Conservation (phyloP, 2,113 vertebrate genomes). For the Apteryx owenii region DNA sequence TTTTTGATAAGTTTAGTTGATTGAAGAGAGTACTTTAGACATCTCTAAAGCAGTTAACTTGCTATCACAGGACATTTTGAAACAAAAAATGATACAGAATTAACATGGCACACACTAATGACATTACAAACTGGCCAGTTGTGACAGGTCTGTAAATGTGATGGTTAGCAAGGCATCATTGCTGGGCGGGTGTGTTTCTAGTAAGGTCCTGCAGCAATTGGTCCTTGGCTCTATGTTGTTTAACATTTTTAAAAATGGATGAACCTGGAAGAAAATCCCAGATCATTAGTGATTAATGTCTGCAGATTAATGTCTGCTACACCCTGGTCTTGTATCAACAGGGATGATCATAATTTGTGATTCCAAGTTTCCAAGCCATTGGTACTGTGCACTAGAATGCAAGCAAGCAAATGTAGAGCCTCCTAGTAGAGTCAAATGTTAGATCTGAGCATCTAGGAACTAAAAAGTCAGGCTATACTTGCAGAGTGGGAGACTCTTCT, state of each 20-base stretch:
- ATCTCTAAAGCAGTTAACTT: neutral
- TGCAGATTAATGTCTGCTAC: neutral
- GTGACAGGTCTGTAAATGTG: neutral
- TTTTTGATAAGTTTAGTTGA: constrained; percentile 35
- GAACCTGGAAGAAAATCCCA: neutral
- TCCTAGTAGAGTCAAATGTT: neutral
- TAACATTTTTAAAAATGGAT: neutral
- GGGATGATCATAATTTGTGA: neutral
- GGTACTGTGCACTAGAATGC: neutral
- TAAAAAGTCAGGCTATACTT: neutral
- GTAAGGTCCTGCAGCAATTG: neutral
- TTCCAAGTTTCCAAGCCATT: neutral
- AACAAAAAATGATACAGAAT: neutral
- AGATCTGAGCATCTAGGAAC: neutral
- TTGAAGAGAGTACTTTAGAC: constrained; percentile 16
- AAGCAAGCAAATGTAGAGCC: neutral
- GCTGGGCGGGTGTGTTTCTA: neutral
- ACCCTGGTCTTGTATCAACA: neutral
- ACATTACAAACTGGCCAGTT: neutral
- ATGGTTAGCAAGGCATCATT: neutral
- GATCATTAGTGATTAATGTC: neutral
- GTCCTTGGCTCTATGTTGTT: neutral
- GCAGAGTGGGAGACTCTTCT: neutral
- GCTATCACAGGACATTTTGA: neutral
- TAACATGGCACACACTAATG: neutral